These are phyloP conservation scores for Nebria ingens DNA, from an alignment of 1,140 invertebrate species.

Conservation along the genomic window DNA sequence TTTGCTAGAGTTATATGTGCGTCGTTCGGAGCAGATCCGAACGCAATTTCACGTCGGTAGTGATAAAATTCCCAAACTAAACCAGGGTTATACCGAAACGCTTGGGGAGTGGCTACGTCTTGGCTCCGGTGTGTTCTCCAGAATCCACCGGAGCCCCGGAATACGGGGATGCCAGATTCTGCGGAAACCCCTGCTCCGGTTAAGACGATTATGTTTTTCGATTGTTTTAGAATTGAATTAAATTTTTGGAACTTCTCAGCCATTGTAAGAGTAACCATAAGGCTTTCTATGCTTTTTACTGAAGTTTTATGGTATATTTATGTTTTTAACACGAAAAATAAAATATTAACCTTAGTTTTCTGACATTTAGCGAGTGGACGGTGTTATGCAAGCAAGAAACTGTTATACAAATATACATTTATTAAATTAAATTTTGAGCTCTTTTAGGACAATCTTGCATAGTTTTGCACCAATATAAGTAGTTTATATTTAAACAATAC, in stretches of 20 bases:
- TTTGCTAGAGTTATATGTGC: constrained; percentile 73
- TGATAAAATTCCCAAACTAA: constrained; percentile 51
- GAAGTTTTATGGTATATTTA: too few species aligned
- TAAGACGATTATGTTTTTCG: constrained; percentile 54
- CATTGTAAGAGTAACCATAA: too few species aligned
- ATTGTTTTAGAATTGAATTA: constrained; percentile 33
- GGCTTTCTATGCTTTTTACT: too few species aligned
- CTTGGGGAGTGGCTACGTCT: constrained; percentile 39
- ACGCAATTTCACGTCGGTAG: constrained; percentile 43
- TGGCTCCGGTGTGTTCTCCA: constrained; percentile 53
- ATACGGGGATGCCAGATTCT: constrained; percentile 74
- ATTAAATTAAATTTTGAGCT: too few species aligned
- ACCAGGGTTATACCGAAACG: constrained; percentile 39
- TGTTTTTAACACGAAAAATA: too few species aligned
- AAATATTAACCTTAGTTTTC: too few species aligned
- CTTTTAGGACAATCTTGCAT: too few species aligned
- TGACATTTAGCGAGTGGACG: too few species aligned
- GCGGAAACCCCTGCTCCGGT: constrained; percentile 72
- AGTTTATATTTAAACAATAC: too few species aligned
- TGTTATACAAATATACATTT: too few species aligned
- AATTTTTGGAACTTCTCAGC: not conserved
- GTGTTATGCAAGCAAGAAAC: too few species aligned
- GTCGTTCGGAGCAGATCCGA: constrained; percentile 44
- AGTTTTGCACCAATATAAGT: too few species aligned
- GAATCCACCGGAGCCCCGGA: constrained; percentile 63